Evolutionary conservation across 2,888 invertebrate species (phyloP).

Genomic region (Vesta saturnalis): DNA sequence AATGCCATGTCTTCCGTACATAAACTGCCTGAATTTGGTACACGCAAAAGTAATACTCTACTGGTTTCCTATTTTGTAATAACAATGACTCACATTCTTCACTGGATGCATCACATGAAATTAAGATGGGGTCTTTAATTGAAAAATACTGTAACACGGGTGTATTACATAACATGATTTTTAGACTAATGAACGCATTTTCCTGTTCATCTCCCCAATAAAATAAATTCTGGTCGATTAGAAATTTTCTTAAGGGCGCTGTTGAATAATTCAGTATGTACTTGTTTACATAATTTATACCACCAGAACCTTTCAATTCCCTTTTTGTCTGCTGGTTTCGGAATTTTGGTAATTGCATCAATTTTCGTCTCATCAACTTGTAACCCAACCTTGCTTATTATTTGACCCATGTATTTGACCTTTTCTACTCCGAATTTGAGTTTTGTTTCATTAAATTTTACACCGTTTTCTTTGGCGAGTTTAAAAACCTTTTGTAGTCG

Average conservation of each 20-base stretch:
- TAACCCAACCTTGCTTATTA: background rate
- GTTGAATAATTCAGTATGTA: no score
- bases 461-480: background rate
- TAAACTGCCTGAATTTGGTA: background rate
- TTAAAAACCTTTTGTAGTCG: background rate
- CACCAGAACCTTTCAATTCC: no score
- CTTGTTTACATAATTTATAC: no score
- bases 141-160: background rate
- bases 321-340: no score
- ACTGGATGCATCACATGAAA: background rate
- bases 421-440: background rate
- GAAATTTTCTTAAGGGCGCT: no score
- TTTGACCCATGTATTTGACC: no score
- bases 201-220: no score
- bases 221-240: no score
- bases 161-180: no score
- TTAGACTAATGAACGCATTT: no score
- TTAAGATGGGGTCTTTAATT: background rate
- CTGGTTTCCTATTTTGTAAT: background rate
- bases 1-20: background rate
- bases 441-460: background rate
- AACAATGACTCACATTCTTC: slow-evolving; percentile 2
- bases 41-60: background rate
- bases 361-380: background rate
- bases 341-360: no score